Evolutionary conservation across 2,797 vertebrate species (phyloP).

Genomic region (Urophycis tenuis): DNA sequence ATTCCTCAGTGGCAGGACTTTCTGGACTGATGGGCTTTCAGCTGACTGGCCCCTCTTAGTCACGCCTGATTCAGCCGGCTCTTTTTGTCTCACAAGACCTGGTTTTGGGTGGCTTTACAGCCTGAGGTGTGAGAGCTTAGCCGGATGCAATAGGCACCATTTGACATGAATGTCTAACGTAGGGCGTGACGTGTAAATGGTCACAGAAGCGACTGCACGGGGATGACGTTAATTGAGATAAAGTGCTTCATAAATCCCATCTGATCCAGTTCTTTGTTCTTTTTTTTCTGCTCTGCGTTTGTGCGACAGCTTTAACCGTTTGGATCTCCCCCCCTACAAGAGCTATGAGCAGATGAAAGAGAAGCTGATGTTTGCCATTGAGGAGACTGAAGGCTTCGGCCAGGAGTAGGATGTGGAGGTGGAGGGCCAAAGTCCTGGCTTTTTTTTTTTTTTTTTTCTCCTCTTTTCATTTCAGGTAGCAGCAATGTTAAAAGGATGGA

Average conservation of each 20-base stretch:
- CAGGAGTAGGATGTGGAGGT: constrained; percentile 74
- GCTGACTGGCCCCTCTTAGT: constrained; percentile 37
- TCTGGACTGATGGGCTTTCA: constrained; percentile 11
- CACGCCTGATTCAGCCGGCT: constrained; percentile 17
- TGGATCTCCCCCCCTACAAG: constrained; percentile 93
- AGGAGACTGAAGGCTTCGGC: constrained; percentile 95
- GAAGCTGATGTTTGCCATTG: constrained; percentile 92
- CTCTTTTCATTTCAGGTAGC: constrained; percentile 34
- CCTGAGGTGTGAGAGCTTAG: neutral
- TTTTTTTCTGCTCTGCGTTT: constrained; percentile 24
- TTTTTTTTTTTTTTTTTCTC: neutral
- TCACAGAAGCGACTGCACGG: neutral
- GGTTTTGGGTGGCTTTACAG: constrained; percentile 4
- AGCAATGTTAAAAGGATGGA: constrained; percentile 24
- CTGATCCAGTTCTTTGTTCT: neutral
- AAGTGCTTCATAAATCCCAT: neutral
- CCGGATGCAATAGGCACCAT: neutral
- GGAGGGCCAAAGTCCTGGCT: constrained; percentile 9
- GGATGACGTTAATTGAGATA: neutral
- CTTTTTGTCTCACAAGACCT: constrained; percentile 10
- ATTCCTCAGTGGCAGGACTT: neutral
- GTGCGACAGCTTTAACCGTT: constrained; percentile 85
- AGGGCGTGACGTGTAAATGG: neutral
- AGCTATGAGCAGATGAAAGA: constrained; percentile 95
- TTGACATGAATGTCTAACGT: neutral